Evolutionary conservation across 2,797 vertebrate genomes (phyloP).

Genomic region (Borostomias antarcticus): DNA sequence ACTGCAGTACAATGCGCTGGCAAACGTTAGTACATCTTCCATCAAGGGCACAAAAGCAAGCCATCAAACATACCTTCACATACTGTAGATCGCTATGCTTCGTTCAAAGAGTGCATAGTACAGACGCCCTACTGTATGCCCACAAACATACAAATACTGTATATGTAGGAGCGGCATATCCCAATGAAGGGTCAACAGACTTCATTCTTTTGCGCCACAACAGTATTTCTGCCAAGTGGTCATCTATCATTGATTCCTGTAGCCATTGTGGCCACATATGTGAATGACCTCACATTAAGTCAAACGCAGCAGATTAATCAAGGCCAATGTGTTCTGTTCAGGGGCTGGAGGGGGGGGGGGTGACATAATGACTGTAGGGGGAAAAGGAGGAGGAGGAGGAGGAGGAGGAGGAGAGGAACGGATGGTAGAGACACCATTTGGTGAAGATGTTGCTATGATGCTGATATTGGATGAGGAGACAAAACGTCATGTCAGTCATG

Average conservation of each 20-base stretch:
- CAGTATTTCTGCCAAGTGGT: constrained; percentile 67
- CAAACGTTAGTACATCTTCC: no score
- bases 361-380: constrained; percentile 69
- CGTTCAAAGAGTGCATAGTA: constrained; percentile 34
- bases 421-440: no score
- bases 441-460: not conserved
- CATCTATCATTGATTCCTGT: constrained; percentile 75
- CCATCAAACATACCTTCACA: no score
- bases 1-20: no score
- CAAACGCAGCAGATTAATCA: constrained; percentile 74
- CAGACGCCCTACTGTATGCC: constrained; percentile 13
- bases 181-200: constrained; percentile 61
- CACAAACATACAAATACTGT: not conserved
- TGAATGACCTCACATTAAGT: constrained; percentile 78
- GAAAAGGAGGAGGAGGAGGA: constrained; percentile 56
- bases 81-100: no score
- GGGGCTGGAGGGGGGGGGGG: constrained; percentile 57
- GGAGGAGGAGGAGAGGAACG: no score
- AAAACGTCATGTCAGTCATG: not conserved
- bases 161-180: constrained; percentile 47
- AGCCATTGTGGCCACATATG: constrained; percentile 74
- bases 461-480: not conserved
- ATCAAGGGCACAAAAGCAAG: no score
- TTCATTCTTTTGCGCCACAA: constrained; percentile 44
- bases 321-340: constrained; percentile 68